Percentiles rank a stretch among this genome's conserved stretches.
Conservation (phyloP, 2,888 invertebrate genomes). For the Tillus elongatus region DNA sequence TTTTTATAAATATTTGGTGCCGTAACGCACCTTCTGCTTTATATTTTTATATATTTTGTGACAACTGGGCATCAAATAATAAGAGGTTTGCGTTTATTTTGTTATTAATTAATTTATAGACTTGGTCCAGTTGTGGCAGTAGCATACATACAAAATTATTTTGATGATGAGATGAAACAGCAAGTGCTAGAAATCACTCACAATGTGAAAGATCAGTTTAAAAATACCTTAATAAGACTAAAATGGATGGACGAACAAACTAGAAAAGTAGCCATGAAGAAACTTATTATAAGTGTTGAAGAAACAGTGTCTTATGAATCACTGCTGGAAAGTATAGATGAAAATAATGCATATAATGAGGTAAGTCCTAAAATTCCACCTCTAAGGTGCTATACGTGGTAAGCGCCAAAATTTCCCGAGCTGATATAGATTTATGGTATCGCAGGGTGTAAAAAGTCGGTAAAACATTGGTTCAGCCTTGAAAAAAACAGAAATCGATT, state of each 20-base stretch:
- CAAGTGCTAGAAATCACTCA: slow-evolving; percentile 30
- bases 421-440: too few relatives aligned
- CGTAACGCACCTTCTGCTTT: too few relatives aligned
- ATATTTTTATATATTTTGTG: too few relatives aligned
- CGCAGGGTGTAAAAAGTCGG: too few relatives aligned
- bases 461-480: too few relatives aligned
- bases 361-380: too few relatives aligned
- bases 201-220: slow-evolving; percentile 34
- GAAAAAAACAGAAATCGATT: too few relatives aligned
- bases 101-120: slow-evolving; percentile 21
- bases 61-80: too few relatives aligned
- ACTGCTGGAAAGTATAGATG: slow-evolving; percentile 21
- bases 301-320: slow-evolving; percentile 31
- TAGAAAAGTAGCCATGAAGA: slow-evolving; percentile 30
- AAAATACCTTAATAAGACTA: slow-evolving; percentile 26
- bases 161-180: slow-evolving; percentile 28
- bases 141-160: slow-evolving; percentile 32
- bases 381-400: too few relatives aligned
- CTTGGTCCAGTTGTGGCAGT: slow-evolving; percentile 26
- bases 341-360: slow-evolving; percentile 24
- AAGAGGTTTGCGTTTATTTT: too few relatives aligned
- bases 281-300: slow-evolving; percentile 29
- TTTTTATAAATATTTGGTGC: too few relatives aligned
- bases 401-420: too few relatives aligned
- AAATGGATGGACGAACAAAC: slow-evolving; percentile 37